These are phyloP conservation scores for Microchirus variegatus DNA, from an alignment of 2,797 vertebrate genomes.

Conservation along the genomic window DNA sequence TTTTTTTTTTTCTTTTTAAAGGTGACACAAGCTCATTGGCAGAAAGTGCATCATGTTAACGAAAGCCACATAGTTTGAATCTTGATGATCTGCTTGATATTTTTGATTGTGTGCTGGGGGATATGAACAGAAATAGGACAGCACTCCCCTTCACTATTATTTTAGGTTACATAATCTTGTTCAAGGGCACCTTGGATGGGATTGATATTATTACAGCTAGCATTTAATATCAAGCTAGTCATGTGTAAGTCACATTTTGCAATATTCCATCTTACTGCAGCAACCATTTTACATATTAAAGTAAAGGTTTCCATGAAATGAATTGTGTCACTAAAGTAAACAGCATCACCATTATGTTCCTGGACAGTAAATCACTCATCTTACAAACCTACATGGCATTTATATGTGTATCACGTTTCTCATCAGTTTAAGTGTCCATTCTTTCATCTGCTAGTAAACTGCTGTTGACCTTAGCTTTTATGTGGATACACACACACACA, in stretches of 20 bases:
- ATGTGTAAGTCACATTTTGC: background rate
- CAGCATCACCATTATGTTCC: conserved; percentile 2
- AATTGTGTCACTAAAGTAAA: background rate
- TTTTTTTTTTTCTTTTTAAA: conserved; percentile 8
- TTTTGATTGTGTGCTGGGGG: conserved; percentile 14
- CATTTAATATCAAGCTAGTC: background rate
- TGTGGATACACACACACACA: no score
- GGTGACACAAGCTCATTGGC: background rate
- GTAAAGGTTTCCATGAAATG: background rate
- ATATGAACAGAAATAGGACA: conserved; percentile 8
- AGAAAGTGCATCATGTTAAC: background rate
- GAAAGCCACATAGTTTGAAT: conserved; percentile 9
- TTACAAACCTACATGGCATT: conserved; percentile 10
- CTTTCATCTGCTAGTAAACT: background rate
- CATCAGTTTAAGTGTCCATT: background rate
- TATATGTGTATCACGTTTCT: background rate
- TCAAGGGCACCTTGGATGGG: conserved; percentile 49
- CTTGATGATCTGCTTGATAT: conserved; percentile 20
- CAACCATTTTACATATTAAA: background rate
- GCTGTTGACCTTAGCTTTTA: background rate
- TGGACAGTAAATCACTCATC: conserved; percentile 26
- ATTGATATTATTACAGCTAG: conserved; percentile 18
- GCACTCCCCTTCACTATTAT: conserved; percentile 13
- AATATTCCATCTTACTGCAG: background rate
- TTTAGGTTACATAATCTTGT: conserved; percentile 5